A percentile compares a stretch with the other conserved stretches of the same genome.
phyloP scores from a whole-genome alignment of 2,797 vertebrate species.

The Pterois miles region DNA sequence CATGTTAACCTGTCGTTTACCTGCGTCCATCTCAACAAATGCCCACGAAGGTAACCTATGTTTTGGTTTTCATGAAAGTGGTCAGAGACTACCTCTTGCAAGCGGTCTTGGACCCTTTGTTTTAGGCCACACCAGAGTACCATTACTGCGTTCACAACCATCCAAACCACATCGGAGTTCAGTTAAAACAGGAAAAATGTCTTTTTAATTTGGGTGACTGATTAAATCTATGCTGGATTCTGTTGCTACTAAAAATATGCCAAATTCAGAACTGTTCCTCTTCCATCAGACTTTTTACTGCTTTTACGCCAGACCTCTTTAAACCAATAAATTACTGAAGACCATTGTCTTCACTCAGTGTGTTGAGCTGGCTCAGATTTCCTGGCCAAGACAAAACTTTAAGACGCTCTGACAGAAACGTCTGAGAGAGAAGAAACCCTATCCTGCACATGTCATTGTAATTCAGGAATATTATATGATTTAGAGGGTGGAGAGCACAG shows the following conservation, averaged over 20 bases:
- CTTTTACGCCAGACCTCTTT: constrained; percentile 46
- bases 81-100: too few species aligned
- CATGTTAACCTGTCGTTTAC: too few species aligned
- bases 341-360: constrained; percentile 60
- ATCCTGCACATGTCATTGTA: constrained; percentile 78
- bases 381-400: constrained; percentile 68
- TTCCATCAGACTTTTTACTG: constrained; percentile 36
- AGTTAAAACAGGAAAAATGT: neutral
- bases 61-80: too few species aligned
- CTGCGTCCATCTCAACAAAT: too few species aligned
- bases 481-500: constrained; percentile 71
- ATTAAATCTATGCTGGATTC: constrained; percentile 10
- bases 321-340: constrained; percentile 55
- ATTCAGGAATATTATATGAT: constrained; percentile 78
- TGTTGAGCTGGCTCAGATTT: constrained; percentile 66
- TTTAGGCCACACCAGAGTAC: too few species aligned
- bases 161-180: too few species aligned
- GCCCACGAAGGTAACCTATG: too few species aligned
- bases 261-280: constrained; percentile 13
- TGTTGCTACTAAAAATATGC: neutral
- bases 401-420: constrained; percentile 78
- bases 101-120: too few species aligned
- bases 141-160: too few species aligned
- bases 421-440: constrained; percentile 73
- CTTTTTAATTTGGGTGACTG: neutral